Base-by-base conservation (phyloP, 2,888 invertebrate genomes). In the Artemia sp. region DNA sequence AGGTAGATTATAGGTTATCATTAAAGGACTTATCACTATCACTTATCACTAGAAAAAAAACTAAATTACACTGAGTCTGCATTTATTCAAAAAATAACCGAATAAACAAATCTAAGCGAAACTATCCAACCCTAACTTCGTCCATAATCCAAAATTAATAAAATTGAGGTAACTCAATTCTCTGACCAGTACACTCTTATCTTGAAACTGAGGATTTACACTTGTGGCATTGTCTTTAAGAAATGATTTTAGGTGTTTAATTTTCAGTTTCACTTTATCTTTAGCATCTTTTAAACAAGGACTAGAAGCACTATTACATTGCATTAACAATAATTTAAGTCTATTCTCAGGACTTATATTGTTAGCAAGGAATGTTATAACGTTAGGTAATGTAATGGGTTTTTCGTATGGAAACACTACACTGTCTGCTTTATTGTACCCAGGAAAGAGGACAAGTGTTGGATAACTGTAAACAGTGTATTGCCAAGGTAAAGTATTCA, bases 331-430 rank as follows among this genome's bases (percentile, higher is more conserved):
- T 8, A 58, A 19, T 19, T 58, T 19, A 0, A 58, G 19, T 58
- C 58, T 8, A 58, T 19, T 58, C 58, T 58, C 58, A 58, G 58
- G 58, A 58, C 58, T 58, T 58, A 58, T 58, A 19, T 58, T 58
- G 19, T 58, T 58, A 14, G 58, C 58, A 58, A 58, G 58, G 58
- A 58, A 58, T 58, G 58, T 58, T 58, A 58, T 58, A n/a, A 58
- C 58, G 19, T 58, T 58, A 14, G n/a, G 58, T 19, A 58, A n/a
- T 8, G 58, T 58, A 8, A 58, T 58, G 8, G 58, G 58, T 58
- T 58, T 11, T 8, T 58, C 58, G 1, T 14, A 19, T 8, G 58
- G 58, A 58, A 58, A 58, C 9, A 58, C 19, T 19, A 58, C 58
- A 58, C 58, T 58, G 10, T 58, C 58, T 14, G 58, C 58, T 58